Base-by-base conservation (phyloP, 53 echinoderm and acorn worm genomes). In the Hippasteria phrygiana region DNA sequence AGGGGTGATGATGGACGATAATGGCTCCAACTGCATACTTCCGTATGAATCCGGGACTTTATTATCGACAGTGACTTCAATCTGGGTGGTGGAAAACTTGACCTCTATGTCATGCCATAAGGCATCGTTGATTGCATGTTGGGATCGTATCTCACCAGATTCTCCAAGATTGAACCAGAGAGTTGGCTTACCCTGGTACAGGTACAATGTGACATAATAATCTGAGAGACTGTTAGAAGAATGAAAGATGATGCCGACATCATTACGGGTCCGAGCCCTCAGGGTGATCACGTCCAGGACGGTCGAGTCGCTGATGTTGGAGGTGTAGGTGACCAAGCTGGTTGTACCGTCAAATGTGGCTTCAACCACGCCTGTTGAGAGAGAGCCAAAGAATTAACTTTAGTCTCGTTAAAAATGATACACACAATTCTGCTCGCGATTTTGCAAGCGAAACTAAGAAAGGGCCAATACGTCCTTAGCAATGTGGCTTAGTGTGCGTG, bases 51-150 rank as follows among this genome's bases (percentile, higher is more conserved):
- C 48, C 8, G 66, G 27, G 28, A 31, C 20, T n/a, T 59, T 62
- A 14, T 14, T 38, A 80, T 88, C 91, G 5, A 91, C 71, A 1
- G 56, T 32, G 18, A 91, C 4, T 43, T 75, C 84, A 18, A 79
- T 40, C 43, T 54, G 24, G 10, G 48, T 43, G 14, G 74, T 75
- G 10, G 69, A 53, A 73, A 98, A 77, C 9, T 31, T 39, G 14
- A 98, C 45, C 1, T 46, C 35, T 14, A 98, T 74, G 29, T 91
- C 90, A 62, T 98, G 98, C 95, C 95, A 98, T 2, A n/a, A 62
- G 27, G 95, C 98, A 43, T 98, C 94, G 29, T 88, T 77, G 13
- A 98, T 87, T 16, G 14, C 1, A 46, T 37, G 55, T 18, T 26
- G 51, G 12, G 91, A 79, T 3, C 13, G 7, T 17, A 92, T 12